Conservation (phyloP, 2,888 invertebrate genomes). For the Agrilus biguttatus region DNA sequence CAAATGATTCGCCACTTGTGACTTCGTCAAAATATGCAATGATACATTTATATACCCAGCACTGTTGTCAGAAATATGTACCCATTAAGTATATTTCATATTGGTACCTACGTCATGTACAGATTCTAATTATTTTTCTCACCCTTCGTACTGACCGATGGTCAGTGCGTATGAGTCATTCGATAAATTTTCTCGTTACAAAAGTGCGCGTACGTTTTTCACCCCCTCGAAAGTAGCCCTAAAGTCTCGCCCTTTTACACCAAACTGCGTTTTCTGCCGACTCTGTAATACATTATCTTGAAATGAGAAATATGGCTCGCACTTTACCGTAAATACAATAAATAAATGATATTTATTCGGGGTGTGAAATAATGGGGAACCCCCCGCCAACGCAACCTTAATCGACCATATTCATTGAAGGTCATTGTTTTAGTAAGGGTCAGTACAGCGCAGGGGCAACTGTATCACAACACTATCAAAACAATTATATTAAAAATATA, state of each 20-base stretch:
- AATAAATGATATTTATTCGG: conserved; percentile 12
- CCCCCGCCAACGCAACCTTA: not conserved
- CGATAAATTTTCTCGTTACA: not conserved
- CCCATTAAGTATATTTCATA: too few relatives aligned
- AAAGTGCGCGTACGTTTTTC: too few relatives aligned
- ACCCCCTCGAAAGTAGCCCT: conserved; percentile 9
- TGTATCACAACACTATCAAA: not conserved
- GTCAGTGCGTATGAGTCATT: conserved; percentile 11
- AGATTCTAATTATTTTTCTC: conserved; percentile 7
- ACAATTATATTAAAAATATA: not conserved
- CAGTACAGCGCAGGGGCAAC: not conserved
- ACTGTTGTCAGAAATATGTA: too few relatives aligned
- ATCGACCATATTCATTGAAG: conserved; percentile 7
- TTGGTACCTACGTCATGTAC: not conserved
- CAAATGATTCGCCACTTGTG: too few relatives aligned
- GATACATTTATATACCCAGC: too few relatives aligned
- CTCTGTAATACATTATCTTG: conserved; percentile 9
- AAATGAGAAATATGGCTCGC: conserved; percentile 13
- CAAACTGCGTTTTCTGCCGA: conserved; percentile 8
- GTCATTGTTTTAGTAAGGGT: conserved; percentile 4
- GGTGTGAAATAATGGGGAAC: conserved; percentile 8
- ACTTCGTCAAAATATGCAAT: too few relatives aligned
- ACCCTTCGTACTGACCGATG: conserved; percentile 13
- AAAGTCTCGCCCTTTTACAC: conserved; percentile 6
- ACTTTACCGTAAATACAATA: conserved; percentile 12